phyloP scores from a whole-genome alignment of 2,888 invertebrate species.

The Spilosoma lubricipeda region DNA sequence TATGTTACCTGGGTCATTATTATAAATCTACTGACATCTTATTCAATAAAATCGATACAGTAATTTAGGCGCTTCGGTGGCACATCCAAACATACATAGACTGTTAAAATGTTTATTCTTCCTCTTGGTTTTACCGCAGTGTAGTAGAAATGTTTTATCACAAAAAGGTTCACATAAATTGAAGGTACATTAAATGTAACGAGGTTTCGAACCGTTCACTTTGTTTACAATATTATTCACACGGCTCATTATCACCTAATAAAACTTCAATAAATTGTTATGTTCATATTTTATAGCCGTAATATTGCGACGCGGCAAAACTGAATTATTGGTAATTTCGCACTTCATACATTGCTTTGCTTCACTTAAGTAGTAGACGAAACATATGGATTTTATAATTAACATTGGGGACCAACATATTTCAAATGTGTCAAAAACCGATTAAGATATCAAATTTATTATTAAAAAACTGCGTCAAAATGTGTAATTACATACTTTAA shows the following conservation, averaged over 20 bases:
- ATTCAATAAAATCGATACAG: no score
- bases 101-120: no score
- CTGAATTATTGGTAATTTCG: not conserved
- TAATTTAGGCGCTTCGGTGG: no score
- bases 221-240: slow-evolving; percentile 14
- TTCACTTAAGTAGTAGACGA: not conserved
- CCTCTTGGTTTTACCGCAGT: no score
- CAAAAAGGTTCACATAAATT: not conserved
- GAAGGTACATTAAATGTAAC: not conserved
- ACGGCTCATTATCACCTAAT: slow-evolving; percentile 22
- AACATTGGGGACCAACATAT: no score
- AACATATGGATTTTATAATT: not conserved
- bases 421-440: no score
- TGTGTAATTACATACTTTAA: no score
- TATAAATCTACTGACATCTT: no score
- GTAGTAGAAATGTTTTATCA: not conserved
- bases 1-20: no score
- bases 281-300: slow-evolving; percentile 20
- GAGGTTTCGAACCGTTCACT: slow-evolving; percentile 1
- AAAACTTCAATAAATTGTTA: slow-evolving; percentile 23
- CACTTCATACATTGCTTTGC: not conserved
- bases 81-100: no score
- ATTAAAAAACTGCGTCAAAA: no score
- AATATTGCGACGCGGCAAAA: slow-evolving; percentile 9
- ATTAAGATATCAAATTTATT: no score